Evolutionary conservation across 2,797 vertebrate genomes (phyloP), one percentile per base, ranked within the genome.

Genomic region (Okamejei kenojei): DNA sequence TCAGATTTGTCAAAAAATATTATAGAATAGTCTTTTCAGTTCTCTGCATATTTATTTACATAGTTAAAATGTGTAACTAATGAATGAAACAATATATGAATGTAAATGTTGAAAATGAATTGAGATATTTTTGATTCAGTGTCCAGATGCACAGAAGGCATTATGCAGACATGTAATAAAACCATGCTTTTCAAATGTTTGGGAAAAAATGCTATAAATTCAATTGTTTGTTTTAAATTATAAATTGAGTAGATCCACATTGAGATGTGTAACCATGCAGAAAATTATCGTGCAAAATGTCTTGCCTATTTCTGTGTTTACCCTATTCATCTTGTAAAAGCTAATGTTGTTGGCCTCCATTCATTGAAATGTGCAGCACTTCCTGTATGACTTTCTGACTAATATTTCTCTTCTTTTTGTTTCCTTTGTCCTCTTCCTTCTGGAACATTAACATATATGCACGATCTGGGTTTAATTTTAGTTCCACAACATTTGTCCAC

Each of bases 401-500:
- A 97, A 97, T 94, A 93, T 94, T 93, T 95, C 95, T 96, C 95
- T 96, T 93, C 94, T 95, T 94, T 94, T 94, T 93, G 81, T 95
- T 80, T 94, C 94, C 95, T 93, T 93, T 94, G 93, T 95, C 93
- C 93, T 82, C 95, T 94, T 90, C 94, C 94, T 94, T 93, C 38
- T 91, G 65, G 35, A 45, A 91, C 68, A 90, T 90, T 19, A 68
- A 90, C 68, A 76, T 84, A 8, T 29, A 4, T 58, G 38, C 78
- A 80, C 73, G 32, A 29, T 94, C 93, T 74, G 81, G 94, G 93
- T 93, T 90, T 95, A 77, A 93, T 94, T 93, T 45, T 93, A 98
- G 97, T 97, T 96, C 79, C 95, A 96, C 95, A 97, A 97, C 94
- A 93, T 97, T 95, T 97, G 97, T 93, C 96, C 96, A 0, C 95